These are phyloP conservation scores for Macroteleia sp. DNA, from an alignment of 2,888 invertebrate genomes.

Conservation along the genomic window DNA sequence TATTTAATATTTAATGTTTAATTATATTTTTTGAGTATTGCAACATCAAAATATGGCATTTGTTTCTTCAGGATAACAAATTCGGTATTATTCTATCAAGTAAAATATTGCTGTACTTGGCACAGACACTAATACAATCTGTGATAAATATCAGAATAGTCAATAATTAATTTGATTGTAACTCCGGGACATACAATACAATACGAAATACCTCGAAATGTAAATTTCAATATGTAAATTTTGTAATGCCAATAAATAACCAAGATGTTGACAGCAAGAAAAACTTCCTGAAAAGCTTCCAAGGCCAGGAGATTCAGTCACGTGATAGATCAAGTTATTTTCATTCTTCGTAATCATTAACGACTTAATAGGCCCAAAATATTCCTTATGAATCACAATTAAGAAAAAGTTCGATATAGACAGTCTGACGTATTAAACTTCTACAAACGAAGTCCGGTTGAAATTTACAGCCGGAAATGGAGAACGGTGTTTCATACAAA, in stretches of 20 bases:
- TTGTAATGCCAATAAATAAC: conserved; percentile 33
- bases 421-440: background rate
- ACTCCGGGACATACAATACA: too few relatives aligned
- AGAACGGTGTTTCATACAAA: conserved; percentile 9
- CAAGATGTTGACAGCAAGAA: conserved; percentile 22
- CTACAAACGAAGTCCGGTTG: conserved; percentile 1
- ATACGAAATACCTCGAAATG: too few relatives aligned
- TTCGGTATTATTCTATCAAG: too few relatives aligned
- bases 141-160: too few relatives aligned
- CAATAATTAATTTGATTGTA: too few relatives aligned
- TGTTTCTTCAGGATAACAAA: too few relatives aligned
- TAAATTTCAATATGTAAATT: too few relatives aligned
- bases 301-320: conserved; percentile 20
- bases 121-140: too few relatives aligned
- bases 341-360: conserved; percentile 15
- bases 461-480: conserved; percentile 45
- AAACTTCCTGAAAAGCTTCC: conserved; percentile 26
- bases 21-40: too few relatives aligned
- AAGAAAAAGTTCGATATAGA: background rate
- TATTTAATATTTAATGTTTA: too few relatives aligned
- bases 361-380: conserved; percentile 19
- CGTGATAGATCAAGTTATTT: conserved; percentile 36
- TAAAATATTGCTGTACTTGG: too few relatives aligned
- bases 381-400: conserved; percentile 36
- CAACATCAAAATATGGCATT: too few relatives aligned